A percentile compares a stretch with the other conserved stretches of the same genome.
Conservation (phyloP, 2,113 vertebrate species). For the Rhea pennata region DNA sequence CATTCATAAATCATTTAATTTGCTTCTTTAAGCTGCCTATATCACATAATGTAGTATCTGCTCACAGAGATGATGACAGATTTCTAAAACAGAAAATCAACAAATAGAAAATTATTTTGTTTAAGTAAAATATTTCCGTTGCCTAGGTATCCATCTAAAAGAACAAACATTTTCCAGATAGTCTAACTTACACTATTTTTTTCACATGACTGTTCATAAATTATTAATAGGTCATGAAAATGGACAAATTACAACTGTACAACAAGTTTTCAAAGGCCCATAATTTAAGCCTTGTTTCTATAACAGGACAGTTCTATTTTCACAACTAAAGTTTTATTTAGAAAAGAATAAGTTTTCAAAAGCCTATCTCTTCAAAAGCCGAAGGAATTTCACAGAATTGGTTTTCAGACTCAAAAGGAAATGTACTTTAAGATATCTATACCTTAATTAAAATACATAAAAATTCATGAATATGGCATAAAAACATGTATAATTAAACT, state of each 20-base stretch:
- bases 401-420: neutral
- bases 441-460: constrained; percentile 24
- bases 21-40: neutral
- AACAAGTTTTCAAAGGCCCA: neutral
- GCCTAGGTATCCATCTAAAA: neutral
- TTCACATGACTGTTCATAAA: neutral
- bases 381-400: neutral
- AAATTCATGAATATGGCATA: neutral
- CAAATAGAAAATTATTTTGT: neutral
- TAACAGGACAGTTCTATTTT: neutral
- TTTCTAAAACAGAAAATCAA: constrained; percentile 19
- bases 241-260: neutral
- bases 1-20: neutral
- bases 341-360: neutral
- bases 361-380: neutral
- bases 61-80: constrained; percentile 4
- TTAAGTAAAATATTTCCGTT: neutral
- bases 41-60: neutral
- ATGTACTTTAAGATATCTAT: neutral
- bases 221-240: neutral
- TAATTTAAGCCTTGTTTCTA: neutral
- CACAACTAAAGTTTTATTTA: neutral
- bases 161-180: neutral
- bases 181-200: neutral
- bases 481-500: neutral